Evolutionary conservation across 2,797 vertebrate genomes (phyloP), one percentile per base, ranked within the genome.

Genomic region (Hyperoplus immaculatus): DNA sequence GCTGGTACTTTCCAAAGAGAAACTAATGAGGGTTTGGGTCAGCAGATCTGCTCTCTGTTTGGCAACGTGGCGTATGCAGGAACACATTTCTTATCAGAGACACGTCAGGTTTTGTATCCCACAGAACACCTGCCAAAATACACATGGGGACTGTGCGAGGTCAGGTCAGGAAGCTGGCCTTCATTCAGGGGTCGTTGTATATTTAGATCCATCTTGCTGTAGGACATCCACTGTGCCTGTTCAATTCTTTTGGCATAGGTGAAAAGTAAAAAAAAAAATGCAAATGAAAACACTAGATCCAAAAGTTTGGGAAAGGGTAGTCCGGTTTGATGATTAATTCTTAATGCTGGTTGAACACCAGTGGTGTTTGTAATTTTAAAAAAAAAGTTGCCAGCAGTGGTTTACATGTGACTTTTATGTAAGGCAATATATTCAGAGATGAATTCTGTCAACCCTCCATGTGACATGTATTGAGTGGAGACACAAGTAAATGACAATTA

Each of bases 1-100:
- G 61, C 53, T 18, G 45, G 16, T 10, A 50, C n/a, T 72, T 29
- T 11, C 57, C 36, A 55, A 62, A 80, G 61, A 39, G 36, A 42
- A 87, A 64, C 66, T 43, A 84, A 84, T 60, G 77, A 50, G 76
- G 55, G 72, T 15, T 67, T 46, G 38, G 41, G 51, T 57, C 21
- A 15, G 43, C 55, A 42, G 15, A 18, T 8, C 9, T 16, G 54
- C 64, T 80, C 38, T 74, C 42, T 72, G 53, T 89, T 50, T 85
- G 91, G 81, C 91, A 94, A 95, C 94, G 95, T 96, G 95, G 95
- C 94, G 84, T 82, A 90, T 55, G 73, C 82, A 89, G 67, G 70
- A 65, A 78, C 57, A 56, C 59, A 61, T 65, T 76, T 83, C 93
- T 95, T 95, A 95, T 95, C 94, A 91, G 80, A 81, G 81, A 89